Percentiles rank a stretch among this genome's conserved stretches.
Evolutionary conservation across 2,888 invertebrate genomes (phyloP).

Genomic region (Cantharis rufa): DNA sequence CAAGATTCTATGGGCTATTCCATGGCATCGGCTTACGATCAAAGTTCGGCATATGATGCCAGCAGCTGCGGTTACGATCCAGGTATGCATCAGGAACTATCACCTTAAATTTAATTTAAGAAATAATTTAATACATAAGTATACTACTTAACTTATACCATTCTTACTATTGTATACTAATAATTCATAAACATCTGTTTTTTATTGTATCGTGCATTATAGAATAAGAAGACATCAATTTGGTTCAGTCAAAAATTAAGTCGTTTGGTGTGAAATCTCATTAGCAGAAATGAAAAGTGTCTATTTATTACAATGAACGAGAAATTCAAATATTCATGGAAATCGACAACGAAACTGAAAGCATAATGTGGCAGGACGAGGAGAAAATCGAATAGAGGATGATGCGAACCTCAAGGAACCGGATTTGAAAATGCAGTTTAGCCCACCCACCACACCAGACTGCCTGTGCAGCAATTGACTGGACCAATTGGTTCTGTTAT

Average conservation of each 20-base stretch:
- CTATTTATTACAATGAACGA: background rate
- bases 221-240: slow-evolving; percentile 16
- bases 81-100: slow-evolving; percentile 83
- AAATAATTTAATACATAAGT: slow-evolving; percentile 36
- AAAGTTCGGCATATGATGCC: slow-evolving; percentile 85
- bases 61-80: slow-evolving; percentile 91
- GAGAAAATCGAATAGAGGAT: background rate
- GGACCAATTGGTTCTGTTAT: slow-evolving; percentile 29
- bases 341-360: background rate
- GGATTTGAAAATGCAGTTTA: background rate
- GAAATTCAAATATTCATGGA: background rate
- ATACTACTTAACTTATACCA: slow-evolving; percentile 39
- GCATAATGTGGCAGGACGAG: background rate
- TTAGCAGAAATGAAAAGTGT: background rate
- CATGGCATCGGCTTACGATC: slow-evolving; percentile 91
- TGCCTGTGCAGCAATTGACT: slow-evolving; percentile 3
- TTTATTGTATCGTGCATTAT: slow-evolving; percentile 38
- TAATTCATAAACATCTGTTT: slow-evolving; percentile 14
- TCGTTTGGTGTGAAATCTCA: background rate
- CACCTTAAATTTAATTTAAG: slow-evolving; percentile 56
- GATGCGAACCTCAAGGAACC: background rate
- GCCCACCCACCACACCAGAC: background rate
- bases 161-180: slow-evolving; percentile 40
- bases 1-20: slow-evolving; percentile 94
- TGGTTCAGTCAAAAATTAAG: slow-evolving; percentile 17